Base-by-base conservation (phyloP, 2,113 vertebrate species). In the Dipodomys stephensi region DNA sequence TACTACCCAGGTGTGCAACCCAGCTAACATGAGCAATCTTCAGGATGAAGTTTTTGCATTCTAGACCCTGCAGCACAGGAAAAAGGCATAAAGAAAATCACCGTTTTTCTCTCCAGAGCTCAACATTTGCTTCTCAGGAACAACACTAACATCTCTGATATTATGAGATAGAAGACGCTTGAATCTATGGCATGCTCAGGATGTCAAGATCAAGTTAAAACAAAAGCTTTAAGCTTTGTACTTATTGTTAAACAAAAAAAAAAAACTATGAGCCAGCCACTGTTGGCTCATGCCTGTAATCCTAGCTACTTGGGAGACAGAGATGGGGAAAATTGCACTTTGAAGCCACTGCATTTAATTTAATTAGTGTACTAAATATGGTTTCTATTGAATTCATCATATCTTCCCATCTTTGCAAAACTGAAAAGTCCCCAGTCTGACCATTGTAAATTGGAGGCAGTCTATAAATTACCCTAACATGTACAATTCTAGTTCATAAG, bases 121-220 rank as follows among this genome's bases (percentile, higher is more conserved):
- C 0, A 2, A 7, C 81, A 86, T 49, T 44, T 46, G 3, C 5
- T 2, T 25, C 39, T 1, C 3, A 35, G 7, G 28, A 3, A 13
- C 0, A 0, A 23, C 6, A 22, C 4, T 28, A 1, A 80, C 3
- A 27, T 44, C 28, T 76, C 27, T 0, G 3, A 83, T 7, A 0
- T 23, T 49, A 81, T 30, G 12, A 2, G 23, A 13, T 73, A 23
- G 25, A 78, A 18, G 18, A 46, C 22, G n/a, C 19, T 25, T 13
- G 0, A 16, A 7, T 27, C 64, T 30, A 7, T 6, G 57, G 35
- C 44, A 27, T 57, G 27, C 18, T 64, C 22, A 73, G 49, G 13
- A 7, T 6, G 7, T 30, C 7, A 28, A 49, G 44, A n/a, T 39
- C 8, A 20, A 35, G 18, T 35, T 53, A 62, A 65, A 74, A 72